Evolutionary conservation across 2,888 invertebrate species (phyloP), one percentile per base, ranked within the genome.

Genomic region (Micoletzkya japonica): DNA sequence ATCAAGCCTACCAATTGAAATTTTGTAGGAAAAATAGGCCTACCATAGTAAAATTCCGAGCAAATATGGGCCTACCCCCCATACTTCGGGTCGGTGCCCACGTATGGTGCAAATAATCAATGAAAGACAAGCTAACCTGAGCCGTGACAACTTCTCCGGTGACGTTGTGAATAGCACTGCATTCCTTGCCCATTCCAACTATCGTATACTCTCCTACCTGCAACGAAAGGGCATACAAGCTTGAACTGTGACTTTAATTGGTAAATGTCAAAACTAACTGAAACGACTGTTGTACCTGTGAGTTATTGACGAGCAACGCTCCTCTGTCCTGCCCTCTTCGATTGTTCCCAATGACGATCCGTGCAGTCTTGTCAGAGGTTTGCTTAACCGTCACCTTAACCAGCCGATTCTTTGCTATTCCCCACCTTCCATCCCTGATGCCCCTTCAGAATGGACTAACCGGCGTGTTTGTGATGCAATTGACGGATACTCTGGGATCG

Each of bases 161-260:
- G 37, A 59, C 58, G 0, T 49, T 49, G 67, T 76, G 73, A 37
- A 77, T 52, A 2, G 76, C 74, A 63, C 69, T 72, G 3, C 69
- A 50, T 7, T 72, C 70, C 10, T 58, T 56, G 0, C 78, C 78
- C 26, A 61, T 34, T 49, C 78, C 78, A 56, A 74, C 52, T 14
- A 78, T 74, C 28, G 26, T n/a, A 30, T 49, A 63, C 1, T 50
- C 63, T 34, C 39, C 39, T 44, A 63, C 39, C 63, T 63, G 32
- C 30, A 63, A 63, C 17, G 1, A 37, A 24, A 0, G 1, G 4
- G n/a, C n/a, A n/a, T n/a, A n/a, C n/a, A n/a, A n/a, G n/a, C n/a
- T n/a, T n/a, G n/a, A 58, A 34, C 34, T 26, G n/a, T 30, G 3
- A 58, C 20, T n/a, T 34, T 14, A 34, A 28, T n/a, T 20, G 17